Evolutionary conservation across 2,888 invertebrate species (phyloP), one percentile per base, ranked within the genome.

Genomic region (Apamea sordens): DNA sequence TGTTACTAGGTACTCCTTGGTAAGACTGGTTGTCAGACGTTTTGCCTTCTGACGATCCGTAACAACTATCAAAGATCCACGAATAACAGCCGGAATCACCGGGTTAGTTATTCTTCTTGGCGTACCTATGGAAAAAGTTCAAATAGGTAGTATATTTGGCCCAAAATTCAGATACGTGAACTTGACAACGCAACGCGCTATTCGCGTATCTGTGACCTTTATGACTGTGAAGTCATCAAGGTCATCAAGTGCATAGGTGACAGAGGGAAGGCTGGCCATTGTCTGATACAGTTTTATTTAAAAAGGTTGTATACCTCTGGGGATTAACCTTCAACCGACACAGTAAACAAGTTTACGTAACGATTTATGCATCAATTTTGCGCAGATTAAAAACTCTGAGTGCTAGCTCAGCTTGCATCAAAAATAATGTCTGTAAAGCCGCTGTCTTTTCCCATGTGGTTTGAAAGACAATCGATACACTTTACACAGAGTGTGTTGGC

Each of bases 401-500:
- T 61, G 76, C 50, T 50, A 21, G 32, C n/a, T 59, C 6, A n/a
- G 5, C 18, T 28, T 21, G 28, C 2, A 50, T 56, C 50, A 32
- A 61, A 63, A 76, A 85, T 63, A 72, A n/a, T 50, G 24, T 61
- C 41, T 10, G 64, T 15, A 41, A 63, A 77, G 7, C 18, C 10
- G 44, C 36, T 76, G 41, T 74, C n/a, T 68, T 32, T 65, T 53
- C 47, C n/a, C 28, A 70, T 41, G 76, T 36, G 61, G 36, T n/a
- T 67, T 24, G 28, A 73, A 70, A 76, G 28, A 53, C 75, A 73
- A 71, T 83, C 70, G 36, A 86, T 79, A 68, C 10, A 56, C 50
- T 61, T 36, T 41, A n/a, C 63, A 24, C 32, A 63, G 36, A 79
- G 68, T 70, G 36, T 73, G 69, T 75, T 73, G 74, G 50, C 50